A percentile compares a stretch with the other conserved stretches of the same genome.
phyloP scores from a whole-genome alignment of 2,797 vertebrate species.

The Parauchenoglanis punctatus region DNA sequence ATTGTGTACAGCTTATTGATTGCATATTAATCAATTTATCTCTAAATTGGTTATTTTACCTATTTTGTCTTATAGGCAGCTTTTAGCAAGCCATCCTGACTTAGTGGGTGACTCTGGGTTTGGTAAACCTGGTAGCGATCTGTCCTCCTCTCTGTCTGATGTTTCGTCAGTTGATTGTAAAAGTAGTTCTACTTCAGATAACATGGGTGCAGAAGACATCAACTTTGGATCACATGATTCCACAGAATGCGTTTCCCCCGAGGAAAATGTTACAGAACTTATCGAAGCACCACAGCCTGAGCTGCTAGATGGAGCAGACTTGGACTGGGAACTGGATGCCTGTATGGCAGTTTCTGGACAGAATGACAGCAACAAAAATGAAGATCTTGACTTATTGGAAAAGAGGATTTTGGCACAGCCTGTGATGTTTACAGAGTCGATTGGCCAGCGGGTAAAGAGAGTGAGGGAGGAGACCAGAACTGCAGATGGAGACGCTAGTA shows the following conservation, averaged over 20 bases:
- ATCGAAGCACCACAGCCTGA: conserved; percentile 30
- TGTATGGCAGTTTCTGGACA: conserved; percentile 5
- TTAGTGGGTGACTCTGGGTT: conserved; percentile 67
- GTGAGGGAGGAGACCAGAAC: conserved; percentile 55
- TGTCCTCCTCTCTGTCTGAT: conserved; percentile 74
- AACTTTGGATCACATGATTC: conserved; percentile 48
- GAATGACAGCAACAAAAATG: conserved; percentile 3
- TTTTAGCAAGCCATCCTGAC: conserved; percentile 65
- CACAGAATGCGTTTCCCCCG: conserved; percentile 42
- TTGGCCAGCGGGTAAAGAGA: conserved; percentile 73
- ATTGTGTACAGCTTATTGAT: background rate
- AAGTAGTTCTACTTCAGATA: conserved; percentile 14
- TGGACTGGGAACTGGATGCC: conserved; percentile 50
- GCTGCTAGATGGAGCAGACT: conserved; percentile 38
- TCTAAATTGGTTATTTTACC: background rate
- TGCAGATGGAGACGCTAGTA: background rate
- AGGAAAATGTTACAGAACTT: conserved; percentile 20
- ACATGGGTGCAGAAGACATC: conserved; percentile 11
- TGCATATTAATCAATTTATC: background rate
- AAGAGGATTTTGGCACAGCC: conserved; percentile 37
- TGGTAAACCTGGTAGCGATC: conserved; percentile 58
- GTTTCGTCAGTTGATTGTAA: conserved; percentile 67
- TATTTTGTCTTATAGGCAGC: conserved; percentile 51
- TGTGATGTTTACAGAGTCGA: conserved; percentile 72
- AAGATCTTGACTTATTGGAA: conserved; percentile 24